Conservation (phyloP, 2,113 vertebrate genomes). For the Corapipo altera region DNA sequence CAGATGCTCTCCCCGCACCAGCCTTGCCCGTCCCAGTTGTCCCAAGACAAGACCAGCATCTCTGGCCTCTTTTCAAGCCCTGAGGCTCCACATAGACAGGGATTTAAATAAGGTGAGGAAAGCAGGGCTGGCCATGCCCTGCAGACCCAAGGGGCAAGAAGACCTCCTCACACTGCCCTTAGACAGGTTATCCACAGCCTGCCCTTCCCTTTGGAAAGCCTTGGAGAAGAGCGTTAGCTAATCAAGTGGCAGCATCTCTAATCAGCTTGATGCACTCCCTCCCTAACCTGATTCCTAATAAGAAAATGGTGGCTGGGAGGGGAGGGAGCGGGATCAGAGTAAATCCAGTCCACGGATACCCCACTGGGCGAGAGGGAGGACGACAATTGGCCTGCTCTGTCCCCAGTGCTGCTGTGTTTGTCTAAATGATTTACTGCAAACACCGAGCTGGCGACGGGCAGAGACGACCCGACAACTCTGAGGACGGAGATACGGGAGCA, state of each 20-base stretch:
- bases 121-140: not conserved
- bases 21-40: not conserved
- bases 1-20: not conserved
- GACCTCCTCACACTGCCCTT: accelerated
- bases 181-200: not conserved
- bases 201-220: not conserved
- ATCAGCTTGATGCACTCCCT: constrained; percentile 67
- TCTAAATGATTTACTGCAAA: constrained; percentile 52
- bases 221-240: constrained; percentile 42
- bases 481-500: constrained; percentile 19
- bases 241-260: constrained; percentile 65
- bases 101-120: not conserved
- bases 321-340: not conserved
- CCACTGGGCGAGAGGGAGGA: not conserved
- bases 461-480: not conserved
- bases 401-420: constrained; percentile 21
- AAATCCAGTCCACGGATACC: constrained; percentile 22
- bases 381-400: not conserved
- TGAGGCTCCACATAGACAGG: accelerated
- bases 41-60: not conserved
- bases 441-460: not conserved
- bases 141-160: not conserved
- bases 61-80: not conserved
- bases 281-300: constrained; percentile 66
- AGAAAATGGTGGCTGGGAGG: constrained; percentile 36